Evolutionary conservation across 2,113 vertebrate genomes (phyloP), one percentile per base, ranked within the genome.

Genomic region (Nannospalax galili): DNA sequence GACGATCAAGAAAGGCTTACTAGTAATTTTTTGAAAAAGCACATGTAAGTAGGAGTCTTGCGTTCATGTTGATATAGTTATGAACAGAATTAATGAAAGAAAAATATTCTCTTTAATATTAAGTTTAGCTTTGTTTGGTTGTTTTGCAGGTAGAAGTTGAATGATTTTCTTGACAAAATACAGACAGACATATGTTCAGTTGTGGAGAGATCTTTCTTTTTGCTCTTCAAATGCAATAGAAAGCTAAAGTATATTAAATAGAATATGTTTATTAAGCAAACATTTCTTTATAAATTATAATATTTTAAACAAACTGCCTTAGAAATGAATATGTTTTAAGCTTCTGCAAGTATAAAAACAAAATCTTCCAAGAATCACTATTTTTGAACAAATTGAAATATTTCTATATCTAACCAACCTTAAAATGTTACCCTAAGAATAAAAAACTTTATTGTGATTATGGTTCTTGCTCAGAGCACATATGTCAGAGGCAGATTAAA

Each of bases 311-410:
- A 93, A 95, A 89, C 17, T 91, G 35, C 14, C 3, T 1, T 6
- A 30, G 16, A 30, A 16, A 0, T 67, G 93, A 96, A 93, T 84
- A 32, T 0, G 0, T 28, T 93, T 96, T 96, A 64, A 96, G 35
- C 67, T 95, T 91, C 67, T 11, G 1, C 69, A 58, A 14, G 7
- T 91, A 4, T 40, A n/a, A 96, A 93, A 97, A 35, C n/a, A n/a
- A 97, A n/a, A 35, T 96, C 77, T 97, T 97, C 64, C 30, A 91
- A 78, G 12, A n/a, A 94, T 82, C 15, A 88, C 2, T 40, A 20
- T 48, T 92, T 58, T 14, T n/a, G 37, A 88, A 73, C 58, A 92
- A 96, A 96, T 91, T 4, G 80, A 96, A 95, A 93, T 96, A 77
- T 91, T 96, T 97, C 88, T 60, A 24, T 77, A 77, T 96, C 37